A percentile compares a stretch with the other conserved stretches of the same genome.
Evolutionary conservation across 2,797 vertebrate species (phyloP).

Genomic region (Taenioides sp.): DNA sequence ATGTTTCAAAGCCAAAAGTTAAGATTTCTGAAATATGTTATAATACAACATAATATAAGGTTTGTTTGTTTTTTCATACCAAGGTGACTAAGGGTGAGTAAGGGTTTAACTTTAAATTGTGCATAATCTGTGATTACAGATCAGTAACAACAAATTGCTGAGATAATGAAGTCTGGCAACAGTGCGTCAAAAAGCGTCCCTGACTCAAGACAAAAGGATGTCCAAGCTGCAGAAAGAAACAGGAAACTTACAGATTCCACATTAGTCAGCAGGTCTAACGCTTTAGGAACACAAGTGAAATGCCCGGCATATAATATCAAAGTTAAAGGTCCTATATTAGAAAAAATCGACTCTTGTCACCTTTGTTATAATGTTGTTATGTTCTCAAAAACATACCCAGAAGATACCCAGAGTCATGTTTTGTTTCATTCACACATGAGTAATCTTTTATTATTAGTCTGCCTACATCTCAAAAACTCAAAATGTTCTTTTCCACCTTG

Average conservation of each 20-base stretch:
- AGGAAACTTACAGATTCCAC: conserved; percentile 70
- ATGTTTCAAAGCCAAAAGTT: too few species aligned
- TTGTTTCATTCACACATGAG: too few species aligned
- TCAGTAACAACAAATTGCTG: conserved; percentile 1
- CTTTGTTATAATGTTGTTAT: too few species aligned
- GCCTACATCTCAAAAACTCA: too few species aligned
- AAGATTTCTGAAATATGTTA: too few species aligned
- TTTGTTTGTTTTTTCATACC: not conserved
- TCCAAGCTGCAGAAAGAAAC: conserved; percentile 37
- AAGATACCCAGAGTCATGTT: too few species aligned
- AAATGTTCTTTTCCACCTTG: too few species aligned
- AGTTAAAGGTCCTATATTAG: too few species aligned
- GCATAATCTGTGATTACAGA: not conserved
- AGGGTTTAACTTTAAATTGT: not conserved
- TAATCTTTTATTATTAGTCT: too few species aligned
- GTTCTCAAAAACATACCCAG: too few species aligned
- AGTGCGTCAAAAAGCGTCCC: not conserved
- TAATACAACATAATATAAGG: too few species aligned
- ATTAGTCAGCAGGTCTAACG: conserved; percentile 65
- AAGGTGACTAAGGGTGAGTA: not conserved
- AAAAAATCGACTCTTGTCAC: too few species aligned
- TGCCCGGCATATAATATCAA: conserved; percentile 10
- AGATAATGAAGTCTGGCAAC: not conserved
- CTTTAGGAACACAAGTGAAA: conserved; percentile 14
- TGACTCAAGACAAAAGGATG: conserved; percentile 40